Evolutionary conservation across 2,888 invertebrate genomes (phyloP).

Genomic region (Byasa hedistus): DNA sequence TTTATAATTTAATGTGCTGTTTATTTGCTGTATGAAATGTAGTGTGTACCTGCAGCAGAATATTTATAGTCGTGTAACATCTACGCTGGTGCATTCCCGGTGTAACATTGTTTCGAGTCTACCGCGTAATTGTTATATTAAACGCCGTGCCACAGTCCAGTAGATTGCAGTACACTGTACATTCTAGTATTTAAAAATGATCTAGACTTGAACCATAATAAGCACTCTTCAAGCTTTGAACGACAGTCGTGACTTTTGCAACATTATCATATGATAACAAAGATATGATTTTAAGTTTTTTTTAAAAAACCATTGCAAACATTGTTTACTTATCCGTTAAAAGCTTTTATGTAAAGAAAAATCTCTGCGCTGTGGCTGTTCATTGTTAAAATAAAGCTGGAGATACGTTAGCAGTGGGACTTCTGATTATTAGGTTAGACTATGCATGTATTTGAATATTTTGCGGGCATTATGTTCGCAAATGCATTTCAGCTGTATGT

Average conservation of each 20-base stretch:
- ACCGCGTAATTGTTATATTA: conserved; percentile 47
- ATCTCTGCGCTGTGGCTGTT: conserved; percentile 33
- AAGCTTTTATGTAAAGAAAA: conserved; percentile 7
- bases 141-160: conserved; percentile 34
- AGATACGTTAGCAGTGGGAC: conserved; percentile 28
- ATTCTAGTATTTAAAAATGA: too few relatives aligned
- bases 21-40: conserved; percentile 1
- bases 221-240: too few relatives aligned
- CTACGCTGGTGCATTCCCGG: conserved; percentile 22
- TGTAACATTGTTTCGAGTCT: conserved; percentile 40
- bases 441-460: conserved; percentile 28
- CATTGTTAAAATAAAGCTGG: conserved; percentile 25
- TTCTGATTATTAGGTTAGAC: conserved; percentile 29
- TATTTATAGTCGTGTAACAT: conserved; percentile 25
- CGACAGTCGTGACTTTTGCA: too few relatives aligned
- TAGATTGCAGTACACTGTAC: conserved; percentile 5
- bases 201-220: too few relatives aligned
- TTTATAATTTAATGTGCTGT: too few relatives aligned
- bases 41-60: conserved; percentile 16
- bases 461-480: conserved; percentile 21
- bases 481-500: conserved; percentile 19
- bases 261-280: too few relatives aligned
- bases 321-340: too few relatives aligned
- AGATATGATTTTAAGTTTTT: too few relatives aligned
- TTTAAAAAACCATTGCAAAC: too few relatives aligned